These are phyloP conservation scores for Thermophis baileyi DNA, from an alignment of 2,113 vertebrate genomes.

Conservation along the genomic window DNA sequence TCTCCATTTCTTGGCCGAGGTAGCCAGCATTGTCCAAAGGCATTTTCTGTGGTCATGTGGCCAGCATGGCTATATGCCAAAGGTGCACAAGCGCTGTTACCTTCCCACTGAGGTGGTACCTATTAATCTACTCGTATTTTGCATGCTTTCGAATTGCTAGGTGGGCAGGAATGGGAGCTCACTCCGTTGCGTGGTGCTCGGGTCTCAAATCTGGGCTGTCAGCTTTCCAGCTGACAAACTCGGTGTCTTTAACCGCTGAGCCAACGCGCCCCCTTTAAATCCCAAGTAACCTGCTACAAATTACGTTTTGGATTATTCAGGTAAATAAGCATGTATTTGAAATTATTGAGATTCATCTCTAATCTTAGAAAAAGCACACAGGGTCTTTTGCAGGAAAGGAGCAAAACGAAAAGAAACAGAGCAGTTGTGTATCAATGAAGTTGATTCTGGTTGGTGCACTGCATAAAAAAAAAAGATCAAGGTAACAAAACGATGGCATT, in stretches of 20 bases:
- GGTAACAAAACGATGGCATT: background rate
- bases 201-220: background rate
- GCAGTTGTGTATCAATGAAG: background rate
- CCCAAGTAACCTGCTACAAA: background rate
- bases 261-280: background rate
- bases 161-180: background rate
- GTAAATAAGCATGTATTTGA: background rate
- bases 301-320: background rate
- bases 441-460: background rate
- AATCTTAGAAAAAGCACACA: background rate
- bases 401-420: background rate
- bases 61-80: background rate
- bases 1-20: background rate
- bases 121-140: background rate
- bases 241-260: background rate
- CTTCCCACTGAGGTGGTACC: background rate
- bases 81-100: background rate
- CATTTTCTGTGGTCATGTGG: background rate
- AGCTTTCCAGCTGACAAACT: background rate
- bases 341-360: background rate
- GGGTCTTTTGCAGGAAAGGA: background rate
- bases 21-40: background rate
- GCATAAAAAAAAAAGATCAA: background rate
- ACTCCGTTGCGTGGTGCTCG: background rate
- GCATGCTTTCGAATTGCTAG: background rate